Base-by-base conservation (phyloP, 2,113 vertebrate species). In the Collichthys lucidus region DNA sequence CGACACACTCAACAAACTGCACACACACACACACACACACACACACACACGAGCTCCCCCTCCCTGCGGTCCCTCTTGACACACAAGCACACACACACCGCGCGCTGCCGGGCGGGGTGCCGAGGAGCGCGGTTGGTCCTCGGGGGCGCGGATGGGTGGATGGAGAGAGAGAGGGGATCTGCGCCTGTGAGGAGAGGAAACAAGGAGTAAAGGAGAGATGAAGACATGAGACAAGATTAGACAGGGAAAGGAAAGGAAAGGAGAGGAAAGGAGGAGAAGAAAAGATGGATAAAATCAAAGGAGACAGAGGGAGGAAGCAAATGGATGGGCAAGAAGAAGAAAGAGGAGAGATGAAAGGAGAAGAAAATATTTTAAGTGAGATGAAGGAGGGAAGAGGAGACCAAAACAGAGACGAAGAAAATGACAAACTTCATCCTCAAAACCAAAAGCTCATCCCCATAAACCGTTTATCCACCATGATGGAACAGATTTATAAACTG, bases 121-220 rank as follows among this genome's bases (percentile, higher is more conserved):
- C 16, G 76, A 86, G 83, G 83, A 81, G 82, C 72, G 69, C 74
- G 77, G 60, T 56, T 49, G 61, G 73, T 67, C 76, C 66, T 83
- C 80, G 79, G 83, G 89, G 85, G 56, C 82, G 88, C 82, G 82
- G 84, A 88, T 35, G 35, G 35, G 8, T 69, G 69, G 84, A 88
- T 69, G 69, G 82, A 74, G 46, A 66, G 22, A 20, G 40, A 65
- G 26, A 79, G 29, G 44, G 20, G 40, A 52, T 17, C 16, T 20
- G 76, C 2, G 83, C 50, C 77, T 56, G 50, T 3, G 7, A 50
- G 26, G 12, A 55, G 20, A 40, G 19, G 2, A 31, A n/a, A 20
- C 16, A 22, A 53, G 11, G 26, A 60, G n/a, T 44, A 31, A n/a
- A 55, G 35, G 46, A 49, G 47, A 72, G 52, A 71, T 56, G 49